Percentiles rank a stretch among this genome's conserved stretches.
phyloP scores from a whole-genome alignment of 2,888 invertebrate species.

The Meiosimyza decipiens region DNA sequence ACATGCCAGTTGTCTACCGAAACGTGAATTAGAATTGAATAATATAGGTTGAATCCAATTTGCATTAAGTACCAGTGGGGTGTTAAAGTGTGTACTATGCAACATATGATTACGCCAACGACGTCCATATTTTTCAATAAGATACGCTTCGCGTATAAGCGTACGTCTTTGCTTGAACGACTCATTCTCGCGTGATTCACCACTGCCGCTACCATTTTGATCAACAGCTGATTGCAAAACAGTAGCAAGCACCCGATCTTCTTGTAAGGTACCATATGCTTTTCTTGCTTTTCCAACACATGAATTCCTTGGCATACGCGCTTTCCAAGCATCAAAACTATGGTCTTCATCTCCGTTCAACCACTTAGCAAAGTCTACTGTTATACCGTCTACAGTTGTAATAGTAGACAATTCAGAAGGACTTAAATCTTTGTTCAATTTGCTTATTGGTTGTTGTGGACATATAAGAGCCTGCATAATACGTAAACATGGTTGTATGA shows the following conservation, averaged over 20 bases:
- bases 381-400: constrained; percentile 72
- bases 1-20: constrained; percentile 89
- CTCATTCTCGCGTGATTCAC: constrained; percentile 15
- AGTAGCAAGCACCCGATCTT: constrained; percentile 46
- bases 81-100: constrained; percentile 60
- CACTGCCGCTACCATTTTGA: constrained; percentile 37
- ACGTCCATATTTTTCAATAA: constrained; percentile 80
- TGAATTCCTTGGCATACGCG: constrained; percentile 70
- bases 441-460: constrained; percentile 71
- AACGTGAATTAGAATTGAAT: constrained; percentile 90
- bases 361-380: constrained; percentile 81
- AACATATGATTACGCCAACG: constrained; percentile 72
- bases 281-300: constrained; percentile 26
- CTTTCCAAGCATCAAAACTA: constrained; percentile 79
- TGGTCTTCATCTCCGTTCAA: constrained; percentile 76
- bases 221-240: constrained; percentile 51
- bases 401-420: constrained; percentile 70
- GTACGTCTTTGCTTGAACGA: constrained; percentile 54
- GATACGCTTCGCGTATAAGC: constrained; percentile 68
- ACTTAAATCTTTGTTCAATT: constrained; percentile 70
- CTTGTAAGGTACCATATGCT: constrained; percentile 36
- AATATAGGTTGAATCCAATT: constrained; percentile 91
- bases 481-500: constrained; percentile 91
- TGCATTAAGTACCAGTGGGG: constrained; percentile 70
- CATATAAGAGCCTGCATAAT: constrained; percentile 88